Conservation (phyloP, 2,113 vertebrate species). For the Tyto alba region DNA sequence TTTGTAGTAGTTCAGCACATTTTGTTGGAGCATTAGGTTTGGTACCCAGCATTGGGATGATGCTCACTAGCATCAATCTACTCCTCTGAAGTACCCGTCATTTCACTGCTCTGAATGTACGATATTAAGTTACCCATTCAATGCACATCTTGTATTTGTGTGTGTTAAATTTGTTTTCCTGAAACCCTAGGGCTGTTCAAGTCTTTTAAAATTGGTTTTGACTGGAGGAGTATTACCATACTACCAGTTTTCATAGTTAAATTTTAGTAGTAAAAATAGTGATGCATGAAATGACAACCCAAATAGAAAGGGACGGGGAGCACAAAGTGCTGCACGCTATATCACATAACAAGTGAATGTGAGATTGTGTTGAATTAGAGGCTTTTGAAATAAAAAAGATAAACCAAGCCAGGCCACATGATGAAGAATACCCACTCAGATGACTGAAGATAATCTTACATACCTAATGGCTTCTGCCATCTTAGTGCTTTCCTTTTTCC, state of each 20-base stretch:
- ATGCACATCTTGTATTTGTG: neutral
- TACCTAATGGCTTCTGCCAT: slow-evolving; percentile 98
- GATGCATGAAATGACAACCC: neutral
- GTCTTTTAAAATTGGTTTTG: neutral
- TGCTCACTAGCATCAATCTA: neutral
- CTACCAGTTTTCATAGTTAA: neutral
- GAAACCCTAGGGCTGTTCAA: neutral
- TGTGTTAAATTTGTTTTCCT: neutral
- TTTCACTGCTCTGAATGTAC: neutral
- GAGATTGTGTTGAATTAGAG: neutral
- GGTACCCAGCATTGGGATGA: neutral
- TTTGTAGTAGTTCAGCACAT: neutral
- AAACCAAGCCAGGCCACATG: neutral
- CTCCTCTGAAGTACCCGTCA: neutral
- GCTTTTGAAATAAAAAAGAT: neutral
- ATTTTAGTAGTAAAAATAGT: neutral
- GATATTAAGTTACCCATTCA: neutral
- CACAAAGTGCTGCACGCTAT: neutral
- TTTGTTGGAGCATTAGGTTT: neutral
- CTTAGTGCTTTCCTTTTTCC: slow-evolving; percentile 94
- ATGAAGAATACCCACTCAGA: neutral
- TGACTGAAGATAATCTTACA: neutral
- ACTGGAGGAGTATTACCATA: neutral
- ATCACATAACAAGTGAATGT: neutral
- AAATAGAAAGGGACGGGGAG: neutral